phyloP scores from a whole-genome alignment of 2,113 vertebrate genomes.

The Columba livia region DNA sequence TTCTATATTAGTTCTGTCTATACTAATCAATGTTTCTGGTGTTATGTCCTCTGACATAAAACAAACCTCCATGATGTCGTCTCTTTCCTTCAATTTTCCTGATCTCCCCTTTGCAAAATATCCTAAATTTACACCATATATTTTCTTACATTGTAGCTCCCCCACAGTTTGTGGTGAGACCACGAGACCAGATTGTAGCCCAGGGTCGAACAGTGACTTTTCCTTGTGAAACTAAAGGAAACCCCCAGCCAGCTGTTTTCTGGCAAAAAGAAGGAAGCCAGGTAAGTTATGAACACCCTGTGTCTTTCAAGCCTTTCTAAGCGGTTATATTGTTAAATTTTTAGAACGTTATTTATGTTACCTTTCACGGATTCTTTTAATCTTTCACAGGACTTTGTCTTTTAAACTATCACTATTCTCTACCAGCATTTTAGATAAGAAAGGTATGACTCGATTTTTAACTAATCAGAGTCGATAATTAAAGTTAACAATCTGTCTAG shows the following conservation, averaged over 20 bases:
- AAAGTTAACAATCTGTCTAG: slow-evolving; percentile 55
- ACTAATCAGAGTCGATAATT: slow-evolving; percentile 56
- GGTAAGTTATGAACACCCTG: slow-evolving; percentile 72
- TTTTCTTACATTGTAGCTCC: slow-evolving; percentile 85
- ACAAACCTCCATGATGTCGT: background rate
- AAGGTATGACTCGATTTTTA: slow-evolving; percentile 30
- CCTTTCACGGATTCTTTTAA: background rate
- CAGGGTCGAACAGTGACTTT: slow-evolving; percentile 95
- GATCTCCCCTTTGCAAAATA: slow-evolving; percentile 5
- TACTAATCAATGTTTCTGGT: slow-evolving; percentile 30
- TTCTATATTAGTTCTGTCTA: slow-evolving; percentile 37
- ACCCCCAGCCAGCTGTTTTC: slow-evolving; percentile 97
- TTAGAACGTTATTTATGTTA: background rate
- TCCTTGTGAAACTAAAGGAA: slow-evolving; percentile 97
- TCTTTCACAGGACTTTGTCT: background rate
- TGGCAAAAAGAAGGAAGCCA: slow-evolving; percentile 99
- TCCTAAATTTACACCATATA: slow-evolving; percentile 20
- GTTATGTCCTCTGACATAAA: slow-evolving; percentile 38
- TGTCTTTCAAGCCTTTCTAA: background rate
- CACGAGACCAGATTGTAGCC: slow-evolving; percentile 95
- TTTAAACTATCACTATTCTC: background rate
- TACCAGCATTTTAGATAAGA: background rate
- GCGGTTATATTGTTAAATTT: background rate
- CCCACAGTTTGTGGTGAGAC: slow-evolving; percentile 97
- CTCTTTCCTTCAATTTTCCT: slow-evolving; percentile 23